These are phyloP conservation scores for Disparrhopalites patrizii DNA, from an alignment of 2,888 invertebrate genomes.

Conservation along the genomic window DNA sequence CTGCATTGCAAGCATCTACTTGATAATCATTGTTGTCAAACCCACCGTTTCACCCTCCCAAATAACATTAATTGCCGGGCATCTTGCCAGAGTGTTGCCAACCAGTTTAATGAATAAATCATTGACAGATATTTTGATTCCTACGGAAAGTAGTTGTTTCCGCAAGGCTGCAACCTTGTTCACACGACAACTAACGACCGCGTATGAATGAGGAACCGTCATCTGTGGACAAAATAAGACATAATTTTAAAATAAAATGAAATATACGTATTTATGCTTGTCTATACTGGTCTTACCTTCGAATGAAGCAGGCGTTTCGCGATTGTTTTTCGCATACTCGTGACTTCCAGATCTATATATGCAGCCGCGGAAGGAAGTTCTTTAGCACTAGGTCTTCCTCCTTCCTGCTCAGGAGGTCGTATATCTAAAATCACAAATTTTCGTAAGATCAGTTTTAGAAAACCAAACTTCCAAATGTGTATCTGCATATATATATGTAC, in stretches of 20 bases:
- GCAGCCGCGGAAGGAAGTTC: constrained; percentile 35
- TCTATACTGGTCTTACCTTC: constrained; percentile 55
- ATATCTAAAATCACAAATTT: too few relatives aligned
- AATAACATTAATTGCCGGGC: constrained; percentile 55
- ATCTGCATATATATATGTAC: background rate
- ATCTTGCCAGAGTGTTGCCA: constrained; percentile 58
- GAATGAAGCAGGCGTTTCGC: constrained; percentile 63
- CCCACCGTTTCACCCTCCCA: constrained; percentile 54
- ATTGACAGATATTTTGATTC: constrained; percentile 61
- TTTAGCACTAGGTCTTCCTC: constrained; percentile 33
- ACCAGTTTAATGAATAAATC: constrained; percentile 65
- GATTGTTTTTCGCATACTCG: constrained; percentile 61
- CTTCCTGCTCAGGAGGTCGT: background rate
- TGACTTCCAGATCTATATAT: constrained; percentile 58
- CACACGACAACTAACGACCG: constrained; percentile 57
- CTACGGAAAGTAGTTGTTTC: constrained; percentile 56
- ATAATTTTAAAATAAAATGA: constrained; percentile 14
- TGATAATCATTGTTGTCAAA: background rate
- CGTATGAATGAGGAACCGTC: constrained; percentile 64
- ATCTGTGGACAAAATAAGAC: constrained; percentile 52
- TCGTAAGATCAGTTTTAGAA: too few relatives aligned
- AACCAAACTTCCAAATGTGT: too few relatives aligned
- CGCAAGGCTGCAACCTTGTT: constrained; percentile 56
- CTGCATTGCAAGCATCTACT: background rate
- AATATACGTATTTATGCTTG: too few relatives aligned